Conservation (phyloP, 2,797 vertebrate species). For the Danio kyathit region DNA sequence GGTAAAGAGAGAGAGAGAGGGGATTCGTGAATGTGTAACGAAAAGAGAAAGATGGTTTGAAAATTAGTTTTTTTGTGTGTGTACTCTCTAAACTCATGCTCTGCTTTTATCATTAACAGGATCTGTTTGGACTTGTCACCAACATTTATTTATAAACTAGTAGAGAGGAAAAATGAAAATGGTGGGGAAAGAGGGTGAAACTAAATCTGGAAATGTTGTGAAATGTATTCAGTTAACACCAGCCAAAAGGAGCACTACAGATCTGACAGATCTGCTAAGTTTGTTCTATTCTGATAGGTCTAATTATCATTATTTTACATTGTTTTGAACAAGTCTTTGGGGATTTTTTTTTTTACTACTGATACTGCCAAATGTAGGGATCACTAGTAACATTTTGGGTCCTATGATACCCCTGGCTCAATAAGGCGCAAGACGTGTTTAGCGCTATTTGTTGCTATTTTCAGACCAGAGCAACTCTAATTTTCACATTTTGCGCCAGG, state of each 20-base stretch:
- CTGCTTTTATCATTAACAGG: not conserved
- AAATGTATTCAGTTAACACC: not conserved
- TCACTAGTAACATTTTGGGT: not conserved
- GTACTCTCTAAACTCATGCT: not conserved
- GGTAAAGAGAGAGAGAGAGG: not conserved
- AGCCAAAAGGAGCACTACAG: not conserved
- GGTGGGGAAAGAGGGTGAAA: not conserved
- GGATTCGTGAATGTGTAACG: not conserved
- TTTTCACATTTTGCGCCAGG: too few relatives aligned
- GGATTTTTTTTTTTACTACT: too few relatives aligned
- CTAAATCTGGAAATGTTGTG: not conserved
- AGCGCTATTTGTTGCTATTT: too few relatives aligned
- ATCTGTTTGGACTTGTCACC: conserved; percentile 8
- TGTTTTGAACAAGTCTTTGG: not conserved
- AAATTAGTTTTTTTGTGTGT: not conserved
- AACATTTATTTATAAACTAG: conserved; percentile 19
- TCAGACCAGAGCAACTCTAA: too few relatives aligned
- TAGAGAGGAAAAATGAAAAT: not conserved
- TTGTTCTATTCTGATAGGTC: not conserved
- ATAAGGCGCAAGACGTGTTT: too few relatives aligned
- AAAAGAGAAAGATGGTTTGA: not conserved
- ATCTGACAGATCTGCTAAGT: not conserved
- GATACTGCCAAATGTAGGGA: not conserved
- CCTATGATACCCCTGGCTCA: too few relatives aligned
- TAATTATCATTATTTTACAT: not conserved